Conservation (phyloP, 2,888 invertebrate species). For the Dorcus parallelipipedus region DNA sequence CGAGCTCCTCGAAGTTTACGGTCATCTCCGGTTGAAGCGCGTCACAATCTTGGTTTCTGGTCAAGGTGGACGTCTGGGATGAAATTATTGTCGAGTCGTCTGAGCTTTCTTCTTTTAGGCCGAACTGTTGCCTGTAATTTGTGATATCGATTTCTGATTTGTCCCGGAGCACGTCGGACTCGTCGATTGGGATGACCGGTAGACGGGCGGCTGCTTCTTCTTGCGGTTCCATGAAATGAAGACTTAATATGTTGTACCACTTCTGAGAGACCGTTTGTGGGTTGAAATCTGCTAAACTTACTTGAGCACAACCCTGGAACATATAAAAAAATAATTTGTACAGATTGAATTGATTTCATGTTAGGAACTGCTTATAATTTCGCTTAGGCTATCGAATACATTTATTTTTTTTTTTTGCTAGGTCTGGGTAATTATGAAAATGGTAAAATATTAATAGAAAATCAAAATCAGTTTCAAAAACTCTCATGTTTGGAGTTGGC, state of each 20-base stretch:
- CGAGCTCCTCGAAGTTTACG: slow-evolving; percentile 53
- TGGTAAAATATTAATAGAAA: too few species aligned
- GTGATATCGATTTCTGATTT: slow-evolving; percentile 35
- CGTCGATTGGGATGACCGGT: slow-evolving; percentile 3
- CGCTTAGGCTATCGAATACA: too few species aligned
- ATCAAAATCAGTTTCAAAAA: too few species aligned
- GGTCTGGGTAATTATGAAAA: too few species aligned
- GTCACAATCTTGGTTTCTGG: slow-evolving; percentile 74
- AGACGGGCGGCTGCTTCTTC: slow-evolving; percentile 35
- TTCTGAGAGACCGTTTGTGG: slow-evolving; percentile 76
- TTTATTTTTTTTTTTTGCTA: too few species aligned
- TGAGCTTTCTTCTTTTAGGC: slow-evolving; percentile 81
- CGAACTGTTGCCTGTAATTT: slow-evolving; percentile 29
- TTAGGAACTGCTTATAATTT: background rate
- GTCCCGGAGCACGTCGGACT: slow-evolving; percentile 2
- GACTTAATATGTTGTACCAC: slow-evolving; percentile 94
- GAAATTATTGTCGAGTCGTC: slow-evolving; percentile 96
- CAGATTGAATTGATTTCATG: background rate
- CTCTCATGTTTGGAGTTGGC: too few species aligned
- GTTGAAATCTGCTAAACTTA: slow-evolving; percentile 92
- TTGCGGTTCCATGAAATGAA: slow-evolving; percentile 67
- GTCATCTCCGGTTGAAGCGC: slow-evolving; percentile 51
- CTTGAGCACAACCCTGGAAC: slow-evolving; percentile 88
- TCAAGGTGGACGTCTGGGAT: slow-evolving; percentile 93
- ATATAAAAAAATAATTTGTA: slow-evolving; percentile 18